Conservation (phyloP, 92 coral and sea anemone species). For the Bergia sp. region DNA sequence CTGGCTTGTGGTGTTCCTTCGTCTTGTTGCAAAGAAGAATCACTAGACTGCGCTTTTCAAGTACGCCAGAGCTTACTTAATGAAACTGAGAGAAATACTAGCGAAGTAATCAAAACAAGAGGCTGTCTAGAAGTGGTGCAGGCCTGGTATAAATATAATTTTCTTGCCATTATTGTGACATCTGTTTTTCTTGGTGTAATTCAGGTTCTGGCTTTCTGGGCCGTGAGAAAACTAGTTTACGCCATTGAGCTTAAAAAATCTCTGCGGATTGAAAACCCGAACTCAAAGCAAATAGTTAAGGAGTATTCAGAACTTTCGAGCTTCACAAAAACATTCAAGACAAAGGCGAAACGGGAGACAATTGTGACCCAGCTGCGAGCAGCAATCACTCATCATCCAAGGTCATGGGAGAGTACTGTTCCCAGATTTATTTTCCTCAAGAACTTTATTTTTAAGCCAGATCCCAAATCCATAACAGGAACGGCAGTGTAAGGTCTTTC, state of each 20-base stretch:
- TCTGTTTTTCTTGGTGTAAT: constrained; percentile 1
- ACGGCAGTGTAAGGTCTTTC: not conserved
- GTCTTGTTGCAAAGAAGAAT: constrained; percentile 56
- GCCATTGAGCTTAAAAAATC: not conserved
- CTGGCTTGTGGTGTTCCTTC: constrained; percentile 62
- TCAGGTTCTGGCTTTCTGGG: not conserved
- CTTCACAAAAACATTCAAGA: not conserved
- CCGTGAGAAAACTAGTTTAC: not conserved
- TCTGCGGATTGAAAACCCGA: not conserved
- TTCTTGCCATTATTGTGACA: not conserved
- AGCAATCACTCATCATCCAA: not conserved
- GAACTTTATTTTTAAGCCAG: not conserved
- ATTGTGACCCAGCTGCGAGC: not conserved
- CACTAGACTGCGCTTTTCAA: constrained; percentile 23
- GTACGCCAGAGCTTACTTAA: not conserved
- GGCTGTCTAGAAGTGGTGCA: constrained; percentile 50
- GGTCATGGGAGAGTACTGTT: constrained; percentile 12
- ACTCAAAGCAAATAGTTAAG: not conserved
- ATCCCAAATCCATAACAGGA: not conserved
- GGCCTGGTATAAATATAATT: constrained; percentile 51
- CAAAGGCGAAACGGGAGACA: not conserved
- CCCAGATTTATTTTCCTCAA: constrained; percentile 3
- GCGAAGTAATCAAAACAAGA: constrained; percentile 28
- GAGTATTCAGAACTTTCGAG: not conserved
- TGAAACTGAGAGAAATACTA: not conserved